phyloP scores from a whole-genome alignment of 2,113 vertebrate species.

The Dascyllus trimaculatus region DNA sequence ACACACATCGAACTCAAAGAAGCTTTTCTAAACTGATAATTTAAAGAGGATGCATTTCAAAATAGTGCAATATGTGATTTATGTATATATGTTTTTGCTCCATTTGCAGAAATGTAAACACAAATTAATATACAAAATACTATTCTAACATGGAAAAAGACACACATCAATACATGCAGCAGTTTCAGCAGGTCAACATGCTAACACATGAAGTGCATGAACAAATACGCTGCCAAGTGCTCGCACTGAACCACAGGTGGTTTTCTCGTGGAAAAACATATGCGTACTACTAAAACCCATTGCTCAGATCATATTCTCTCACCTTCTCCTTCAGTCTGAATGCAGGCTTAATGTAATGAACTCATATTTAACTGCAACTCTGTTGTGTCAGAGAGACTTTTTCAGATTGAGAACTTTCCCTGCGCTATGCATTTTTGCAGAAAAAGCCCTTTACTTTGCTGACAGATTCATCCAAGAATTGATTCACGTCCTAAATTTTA shows the following conservation, averaged over 20 bases:
- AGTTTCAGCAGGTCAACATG: neutral
- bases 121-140: neutral
- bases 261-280: slow-evolving; percentile 51
- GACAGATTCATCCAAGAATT: slow-evolving; percentile 43
- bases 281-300: slow-evolving; percentile 16
- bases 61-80: neutral
- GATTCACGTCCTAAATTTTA: slow-evolving; percentile 34
- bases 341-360: slow-evolving; percentile 42
- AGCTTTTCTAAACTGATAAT: slow-evolving; percentile 38
- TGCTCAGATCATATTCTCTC: slow-evolving; percentile 30
- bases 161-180: neutral
- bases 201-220: neutral
- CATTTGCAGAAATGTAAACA: neutral
- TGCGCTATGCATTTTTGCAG: slow-evolving; percentile 44
- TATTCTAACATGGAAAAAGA: neutral
- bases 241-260: slow-evolving; percentile 26
- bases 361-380: slow-evolving; percentile 44
- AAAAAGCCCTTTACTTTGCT: slow-evolving; percentile 39
- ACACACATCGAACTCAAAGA: slow-evolving; percentile 12
- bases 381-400: slow-evolving; percentile 10
- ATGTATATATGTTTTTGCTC: neutral
- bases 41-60: slow-evolving; percentile 36
- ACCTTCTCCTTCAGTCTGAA: slow-evolving; percentile 1
- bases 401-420: slow-evolving; percentile 17
- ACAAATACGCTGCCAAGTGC: slow-evolving; percentile 8